Percentiles rank a stretch among this genome's conserved stretches.
Evolutionary conservation across 2,888 invertebrate genomes (phyloP).

Genomic region (Trichogramma dendrolimi): DNA sequence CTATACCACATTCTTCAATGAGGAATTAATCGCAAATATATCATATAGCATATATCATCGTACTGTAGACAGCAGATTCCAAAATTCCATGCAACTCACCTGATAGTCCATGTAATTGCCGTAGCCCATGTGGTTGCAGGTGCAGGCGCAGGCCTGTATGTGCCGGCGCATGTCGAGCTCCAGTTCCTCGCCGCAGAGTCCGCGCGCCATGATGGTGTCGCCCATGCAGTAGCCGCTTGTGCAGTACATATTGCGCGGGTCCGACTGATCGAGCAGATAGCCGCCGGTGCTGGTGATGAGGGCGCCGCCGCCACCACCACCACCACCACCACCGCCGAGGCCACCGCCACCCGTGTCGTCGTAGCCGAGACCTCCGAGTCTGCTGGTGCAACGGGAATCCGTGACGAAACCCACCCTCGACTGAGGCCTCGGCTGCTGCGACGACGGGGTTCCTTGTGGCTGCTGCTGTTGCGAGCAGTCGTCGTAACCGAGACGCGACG

Average conservation of each 20-base stretch:
- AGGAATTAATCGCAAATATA: no score
- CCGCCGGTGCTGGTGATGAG: neutral
- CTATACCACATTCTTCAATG: no score
- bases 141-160: conserved; percentile 84
- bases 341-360: conserved; percentile 36
- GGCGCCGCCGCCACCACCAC: conserved; percentile 4
- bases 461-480: conserved; percentile 33
- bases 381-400: conserved; percentile 49
- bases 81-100: conserved; percentile 53
- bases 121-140: conserved; percentile 91
- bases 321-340: conserved; percentile 8
- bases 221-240: conserved; percentile 51
- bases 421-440: conserved; percentile 38
- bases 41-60: no score
- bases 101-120: conserved; percentile 89
- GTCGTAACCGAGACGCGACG: conserved; percentile 49
- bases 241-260: conserved; percentile 49
- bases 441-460: neutral
- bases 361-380: conserved; percentile 48
- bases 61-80: no score
- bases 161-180: conserved; percentile 83
- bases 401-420: conserved; percentile 47
- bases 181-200: conserved; percentile 58
- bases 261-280: conserved; percentile 40
- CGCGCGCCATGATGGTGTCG: conserved; percentile 52